Conservation (phyloP, 1,140 invertebrate genomes). For the Ridgeia piscesae region DNA sequence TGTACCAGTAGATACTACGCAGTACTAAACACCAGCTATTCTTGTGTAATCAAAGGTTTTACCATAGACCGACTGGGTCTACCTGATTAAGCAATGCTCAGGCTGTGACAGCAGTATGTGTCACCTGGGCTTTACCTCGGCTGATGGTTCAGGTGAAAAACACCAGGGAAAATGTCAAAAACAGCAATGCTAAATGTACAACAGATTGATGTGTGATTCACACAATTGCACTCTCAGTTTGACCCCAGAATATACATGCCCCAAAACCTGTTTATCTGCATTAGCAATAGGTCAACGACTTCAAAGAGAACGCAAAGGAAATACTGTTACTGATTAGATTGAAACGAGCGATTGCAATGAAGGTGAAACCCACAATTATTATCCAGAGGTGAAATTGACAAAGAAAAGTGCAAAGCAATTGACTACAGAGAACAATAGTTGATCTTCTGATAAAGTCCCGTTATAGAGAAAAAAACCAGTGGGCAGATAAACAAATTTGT, state of each 20-base stretch:
- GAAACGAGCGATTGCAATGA: background rate
- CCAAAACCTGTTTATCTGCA: background rate
- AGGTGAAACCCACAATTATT: background rate
- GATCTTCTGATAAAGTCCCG: background rate
- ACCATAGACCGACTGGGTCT: background rate
- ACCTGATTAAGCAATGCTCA: background rate
- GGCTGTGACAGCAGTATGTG: background rate
- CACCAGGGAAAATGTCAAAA: background rate
- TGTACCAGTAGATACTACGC: no score
- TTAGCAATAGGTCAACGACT: background rate
- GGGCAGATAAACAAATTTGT: background rate
- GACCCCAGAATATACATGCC: background rate
- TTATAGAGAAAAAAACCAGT: background rate
- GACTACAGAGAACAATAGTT: background rate
- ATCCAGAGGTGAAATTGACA: background rate
- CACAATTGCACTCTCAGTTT: background rate
- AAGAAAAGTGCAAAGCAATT: constrained; percentile 1
- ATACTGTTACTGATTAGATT: constrained; percentile 1
- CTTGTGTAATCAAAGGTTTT: background rate
- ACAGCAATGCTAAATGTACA: background rate
- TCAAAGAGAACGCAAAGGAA: background rate
- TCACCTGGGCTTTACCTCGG: background rate
- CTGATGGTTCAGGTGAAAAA: background rate
- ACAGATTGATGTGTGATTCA: background rate
- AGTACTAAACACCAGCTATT: background rate